Percentiles rank a stretch among this genome's conserved stretches.
Evolutionary conservation across 2,113 vertebrate genomes (phyloP).

Genomic region (Haemorhous mexicanus): DNA sequence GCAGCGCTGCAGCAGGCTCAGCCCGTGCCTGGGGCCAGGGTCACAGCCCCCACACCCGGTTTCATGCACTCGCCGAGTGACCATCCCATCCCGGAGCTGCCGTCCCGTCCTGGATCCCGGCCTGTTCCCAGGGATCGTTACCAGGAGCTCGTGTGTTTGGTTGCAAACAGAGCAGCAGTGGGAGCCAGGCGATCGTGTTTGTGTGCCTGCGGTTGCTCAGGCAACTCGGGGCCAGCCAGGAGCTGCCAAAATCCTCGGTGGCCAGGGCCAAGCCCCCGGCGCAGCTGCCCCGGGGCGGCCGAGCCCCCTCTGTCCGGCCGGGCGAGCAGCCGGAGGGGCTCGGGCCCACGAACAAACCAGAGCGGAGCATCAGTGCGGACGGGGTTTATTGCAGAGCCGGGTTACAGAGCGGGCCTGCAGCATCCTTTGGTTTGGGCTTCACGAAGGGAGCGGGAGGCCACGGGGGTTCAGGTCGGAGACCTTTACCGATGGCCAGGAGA

Average conservation of each 20-base stretch:
- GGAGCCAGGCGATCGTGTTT: constrained; percentile 69
- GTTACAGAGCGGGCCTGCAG: constrained; percentile 23
- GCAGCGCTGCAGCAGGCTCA: not conserved
- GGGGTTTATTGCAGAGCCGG: constrained; percentile 62
- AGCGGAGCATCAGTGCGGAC: not conserved
- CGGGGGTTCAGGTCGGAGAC: not conserved
- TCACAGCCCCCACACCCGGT: not conserved
- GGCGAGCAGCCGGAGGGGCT: not conserved
- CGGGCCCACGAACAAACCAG: not conserved
- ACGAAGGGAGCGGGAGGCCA: not conserved
- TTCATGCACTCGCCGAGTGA: rapidly evolving
- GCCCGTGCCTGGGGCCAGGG: rapidly evolving
- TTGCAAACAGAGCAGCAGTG: constrained; percentile 67
- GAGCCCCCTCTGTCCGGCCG: not conserved
- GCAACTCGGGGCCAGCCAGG: constrained; percentile 61
- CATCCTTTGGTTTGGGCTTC: constrained; percentile 35
- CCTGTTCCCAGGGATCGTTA: constrained; percentile 73
- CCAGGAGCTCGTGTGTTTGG: constrained; percentile 76
- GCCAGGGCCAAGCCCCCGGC: not conserved
- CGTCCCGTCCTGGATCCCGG: not conserved
- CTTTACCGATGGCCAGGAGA: not conserved
- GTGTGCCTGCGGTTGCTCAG: constrained; percentile 66
- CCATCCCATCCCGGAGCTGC: not conserved
- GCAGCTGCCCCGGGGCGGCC: not conserved
- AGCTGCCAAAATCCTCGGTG: not conserved